Evolutionary conservation across 2,797 vertebrate genomes (phyloP).

Genomic region (Poeciliopsis gracilis): DNA sequence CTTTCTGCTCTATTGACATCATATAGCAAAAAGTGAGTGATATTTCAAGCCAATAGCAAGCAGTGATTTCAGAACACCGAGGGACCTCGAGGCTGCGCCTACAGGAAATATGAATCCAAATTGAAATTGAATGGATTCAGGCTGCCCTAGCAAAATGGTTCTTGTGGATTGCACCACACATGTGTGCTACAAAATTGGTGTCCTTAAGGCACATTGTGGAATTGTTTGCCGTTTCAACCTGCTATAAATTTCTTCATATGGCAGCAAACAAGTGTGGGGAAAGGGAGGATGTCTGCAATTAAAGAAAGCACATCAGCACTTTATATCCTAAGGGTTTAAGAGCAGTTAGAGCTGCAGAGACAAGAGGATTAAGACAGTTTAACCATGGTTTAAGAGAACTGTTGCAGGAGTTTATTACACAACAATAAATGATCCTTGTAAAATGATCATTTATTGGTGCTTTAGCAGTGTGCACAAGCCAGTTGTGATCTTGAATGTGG

Average conservation of each 20-base stretch:
- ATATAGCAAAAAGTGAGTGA: constrained; percentile 40
- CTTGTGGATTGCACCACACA: neutral
- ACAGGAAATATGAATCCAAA: constrained; percentile 32
- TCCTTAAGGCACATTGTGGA: constrained; percentile 32
- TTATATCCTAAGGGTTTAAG: constrained; percentile 61
- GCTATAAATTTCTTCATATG: constrained; percentile 33
- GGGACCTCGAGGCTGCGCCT: constrained; percentile 41
- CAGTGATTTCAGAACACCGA: constrained; percentile 33
- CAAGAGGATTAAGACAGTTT: constrained; percentile 62
- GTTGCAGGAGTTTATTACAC: constrained; percentile 32
- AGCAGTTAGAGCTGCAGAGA: constrained; percentile 56
- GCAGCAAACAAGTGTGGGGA: constrained; percentile 36
- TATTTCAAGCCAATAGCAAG: constrained; percentile 44
- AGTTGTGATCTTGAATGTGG: neutral
- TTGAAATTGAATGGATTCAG: constrained; percentile 39
- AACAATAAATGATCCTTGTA: neutral
- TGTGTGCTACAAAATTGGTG: neutral
- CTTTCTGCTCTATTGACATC: constrained; percentile 51
- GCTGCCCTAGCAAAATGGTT: constrained; percentile 12
- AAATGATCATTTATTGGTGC: neutral
- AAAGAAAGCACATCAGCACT: constrained; percentile 51
- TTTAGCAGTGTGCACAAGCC: neutral
- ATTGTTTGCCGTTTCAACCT: constrained; percentile 41
- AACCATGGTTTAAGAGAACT: constrained; percentile 43
- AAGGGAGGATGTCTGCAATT: constrained; percentile 43